Evolutionary conservation across 1,140 invertebrate genomes (phyloP), one percentile per base, ranked within the genome.

Genomic region (Cylas formicarius): DNA sequence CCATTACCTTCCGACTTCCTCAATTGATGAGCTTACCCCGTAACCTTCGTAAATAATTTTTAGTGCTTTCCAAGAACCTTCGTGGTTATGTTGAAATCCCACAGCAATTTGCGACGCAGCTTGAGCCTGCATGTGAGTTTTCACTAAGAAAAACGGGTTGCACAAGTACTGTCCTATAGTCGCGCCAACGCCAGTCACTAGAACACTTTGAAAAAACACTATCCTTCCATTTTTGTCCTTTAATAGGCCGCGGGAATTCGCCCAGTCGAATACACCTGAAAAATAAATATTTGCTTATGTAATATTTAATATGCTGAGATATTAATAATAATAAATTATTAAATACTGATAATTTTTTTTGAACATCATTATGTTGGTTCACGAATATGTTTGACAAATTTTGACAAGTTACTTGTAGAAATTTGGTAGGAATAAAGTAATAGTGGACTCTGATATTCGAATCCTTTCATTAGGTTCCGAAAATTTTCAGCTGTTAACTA

Each of bases 91-190:
- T 57, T 95, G 92, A 68, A 84, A 75, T 1, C 91, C 91, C 1
- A 96, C 91, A n/a, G 90, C 90, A 48, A 93, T 90, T 5, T 73
- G 66, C 31, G 70, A 67, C 2, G 79, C 77, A 0, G 82, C 78
- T 53, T 86, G 80, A 0, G 89, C 77, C 62, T 96, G 91, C n/a
- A 95, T 65, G 57, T 93, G 86, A 0, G 87, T 92, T 71, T 95
- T 96, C 7, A 94, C 75, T 65, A 93, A 66, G 62, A 86, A 91
- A 39, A 92, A 78, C 0, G 89, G 90, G 59, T 86, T 90, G 2
- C 45, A 41, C 14, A 45, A 37, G 19, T 26, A 40, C n/a, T 52
- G 46, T 23, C 54, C 54, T 14, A 60, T 14, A 9, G 50, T 48
- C 10, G 58, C 56, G 22, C 54, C 58, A 11, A 56, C 38, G 2